phyloP scores from a whole-genome alignment of 2,797 vertebrate species.

The Linurgus olivaceus region DNA sequence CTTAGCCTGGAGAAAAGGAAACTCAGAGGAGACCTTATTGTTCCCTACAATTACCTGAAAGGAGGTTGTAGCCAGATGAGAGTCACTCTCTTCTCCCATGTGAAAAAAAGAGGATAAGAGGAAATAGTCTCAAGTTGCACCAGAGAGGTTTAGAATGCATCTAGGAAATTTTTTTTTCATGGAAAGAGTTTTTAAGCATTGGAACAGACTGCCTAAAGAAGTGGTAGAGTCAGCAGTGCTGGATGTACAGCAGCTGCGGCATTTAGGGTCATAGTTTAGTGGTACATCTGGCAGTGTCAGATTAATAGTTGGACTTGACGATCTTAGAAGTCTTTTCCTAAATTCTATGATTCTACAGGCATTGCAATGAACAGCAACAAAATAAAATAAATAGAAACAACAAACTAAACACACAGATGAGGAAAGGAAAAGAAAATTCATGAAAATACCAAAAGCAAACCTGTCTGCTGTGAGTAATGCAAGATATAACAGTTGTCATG shows the following conservation, averaged over 20 bases:
- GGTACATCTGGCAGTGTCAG: not conserved
- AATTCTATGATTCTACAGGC: not conserved
- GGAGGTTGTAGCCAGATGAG: not conserved
- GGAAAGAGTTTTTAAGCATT: not conserved
- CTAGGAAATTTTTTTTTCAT: rapidly evolving
- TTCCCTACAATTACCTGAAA: not conserved
- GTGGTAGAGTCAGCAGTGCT: not conserved
- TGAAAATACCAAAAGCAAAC: not conserved
- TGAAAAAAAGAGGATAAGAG: not conserved
- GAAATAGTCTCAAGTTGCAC: not conserved
- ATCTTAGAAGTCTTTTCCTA: not conserved
- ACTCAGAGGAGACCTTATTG: not conserved
- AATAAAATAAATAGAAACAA: not conserved
- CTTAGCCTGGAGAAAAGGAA: not conserved
- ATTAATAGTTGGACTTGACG: not conserved
- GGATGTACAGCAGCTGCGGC: not conserved
- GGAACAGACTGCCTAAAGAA: not conserved
- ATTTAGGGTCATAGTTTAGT: not conserved
- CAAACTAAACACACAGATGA: not conserved
- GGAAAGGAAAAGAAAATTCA: not conserved
- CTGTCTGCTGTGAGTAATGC: not conserved
- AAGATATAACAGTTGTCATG: not conserved
- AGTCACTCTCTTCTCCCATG: rapidly evolving
- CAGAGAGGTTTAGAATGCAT: not conserved
- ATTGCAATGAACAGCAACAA: not conserved